Evolutionary conservation across 2,888 invertebrate genomes (phyloP).

Genomic region (Megaustenia siamemsis): DNA sequence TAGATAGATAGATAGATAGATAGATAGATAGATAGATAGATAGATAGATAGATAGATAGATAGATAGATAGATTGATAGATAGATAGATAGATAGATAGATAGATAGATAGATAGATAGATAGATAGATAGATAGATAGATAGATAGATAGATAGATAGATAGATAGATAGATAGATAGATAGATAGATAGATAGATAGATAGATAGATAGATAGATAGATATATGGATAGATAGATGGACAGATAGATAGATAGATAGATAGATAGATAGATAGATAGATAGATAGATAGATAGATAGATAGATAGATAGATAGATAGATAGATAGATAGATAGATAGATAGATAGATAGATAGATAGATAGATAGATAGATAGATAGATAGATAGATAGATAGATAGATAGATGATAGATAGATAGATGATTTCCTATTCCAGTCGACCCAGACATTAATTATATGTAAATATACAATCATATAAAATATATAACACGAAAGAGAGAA

Average conservation of each 20-base stretch:
- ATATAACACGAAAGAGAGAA: too few species aligned
- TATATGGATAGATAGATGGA: neutral
- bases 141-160: too few species aligned
- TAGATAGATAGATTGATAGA: neutral
- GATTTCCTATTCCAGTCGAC: too few species aligned
- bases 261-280: neutral
- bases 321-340: slow-evolving; percentile 1
- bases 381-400: slow-evolving; percentile 31
- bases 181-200: too few species aligned
- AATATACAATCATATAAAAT: too few species aligned
- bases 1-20: too few species aligned
- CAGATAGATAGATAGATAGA: neutral
- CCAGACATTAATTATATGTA: too few species aligned
- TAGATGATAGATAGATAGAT: neutral
- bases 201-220: neutral
- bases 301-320: slow-evolving; percentile 1
- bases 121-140: too few species aligned
- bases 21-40: too few species aligned
- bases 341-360: slow-evolving; percentile 10
- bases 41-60: neutral
- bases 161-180: too few species aligned
- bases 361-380: slow-evolving; percentile 18
- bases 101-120: neutral
- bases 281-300: neutral
- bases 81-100: neutral